These are phyloP conservation scores for Otis tarda DNA, from an alignment of 2,113 vertebrate genomes.

Conservation along the genomic window DNA sequence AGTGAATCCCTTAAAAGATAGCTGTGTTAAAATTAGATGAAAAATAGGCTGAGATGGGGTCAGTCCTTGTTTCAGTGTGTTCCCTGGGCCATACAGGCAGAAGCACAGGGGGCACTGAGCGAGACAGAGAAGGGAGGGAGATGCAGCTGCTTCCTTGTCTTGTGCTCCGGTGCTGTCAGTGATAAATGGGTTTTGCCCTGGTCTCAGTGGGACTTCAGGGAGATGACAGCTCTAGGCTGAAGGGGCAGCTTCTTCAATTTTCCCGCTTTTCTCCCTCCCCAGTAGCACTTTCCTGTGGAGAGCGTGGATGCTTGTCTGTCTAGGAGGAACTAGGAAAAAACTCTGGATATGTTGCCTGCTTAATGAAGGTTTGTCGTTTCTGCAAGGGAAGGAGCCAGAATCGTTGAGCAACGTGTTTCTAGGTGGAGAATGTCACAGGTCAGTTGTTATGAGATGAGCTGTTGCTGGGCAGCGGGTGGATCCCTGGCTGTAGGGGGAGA, in stretches of 20 bases:
- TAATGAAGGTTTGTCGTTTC: background rate
- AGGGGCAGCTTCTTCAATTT: background rate
- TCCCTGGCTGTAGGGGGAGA: background rate
- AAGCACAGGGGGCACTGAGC: background rate
- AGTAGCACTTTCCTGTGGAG: background rate
- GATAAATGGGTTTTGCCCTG: background rate
- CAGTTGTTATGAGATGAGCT: background rate
- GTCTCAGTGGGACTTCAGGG: background rate
- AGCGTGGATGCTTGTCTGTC: background rate
- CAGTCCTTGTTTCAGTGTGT: background rate
- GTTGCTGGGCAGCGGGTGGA: accelerated
- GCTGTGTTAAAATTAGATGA: background rate
- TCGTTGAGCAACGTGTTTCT: accelerated
- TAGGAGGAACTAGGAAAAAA: background rate
- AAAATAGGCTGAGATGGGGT: no score
- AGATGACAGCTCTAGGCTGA: background rate
- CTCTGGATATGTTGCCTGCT: background rate
- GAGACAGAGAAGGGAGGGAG: background rate
- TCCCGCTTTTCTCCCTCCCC: background rate
- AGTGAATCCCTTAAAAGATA: background rate
- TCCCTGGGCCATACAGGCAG: accelerated
- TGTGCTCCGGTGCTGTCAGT: accelerated
- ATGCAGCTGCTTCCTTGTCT: background rate
- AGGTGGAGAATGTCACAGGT: background rate
- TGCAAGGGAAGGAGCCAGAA: background rate